Evolutionary conservation across 2,113 vertebrate species (phyloP).

Genomic region (Hypanus sabinus): DNA sequence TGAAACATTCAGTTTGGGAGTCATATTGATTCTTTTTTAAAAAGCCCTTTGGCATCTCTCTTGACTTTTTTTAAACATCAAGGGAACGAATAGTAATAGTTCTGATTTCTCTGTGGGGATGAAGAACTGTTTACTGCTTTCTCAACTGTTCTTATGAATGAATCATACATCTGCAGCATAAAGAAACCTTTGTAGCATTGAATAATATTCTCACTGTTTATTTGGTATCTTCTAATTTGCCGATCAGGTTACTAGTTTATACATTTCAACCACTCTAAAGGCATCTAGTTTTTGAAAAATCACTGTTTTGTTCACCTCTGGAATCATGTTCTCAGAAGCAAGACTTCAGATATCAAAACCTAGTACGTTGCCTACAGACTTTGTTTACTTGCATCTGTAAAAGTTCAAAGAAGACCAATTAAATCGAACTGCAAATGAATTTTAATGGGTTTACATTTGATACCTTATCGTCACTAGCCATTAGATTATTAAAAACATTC

Average conservation of each 20-base stretch:
- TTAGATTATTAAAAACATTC: background rate
- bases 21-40: background rate
- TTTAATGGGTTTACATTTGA: background rate
- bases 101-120: background rate
- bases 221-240: background rate
- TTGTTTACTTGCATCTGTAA: background rate
- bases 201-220: constrained; percentile 16
- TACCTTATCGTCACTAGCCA: background rate
- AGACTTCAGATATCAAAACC: background rate
- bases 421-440: background rate
- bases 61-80: background rate
- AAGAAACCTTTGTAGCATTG: background rate
- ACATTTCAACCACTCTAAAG: background rate
- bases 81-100: background rate
- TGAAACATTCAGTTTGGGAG: background rate
- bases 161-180: background rate
- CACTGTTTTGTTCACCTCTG: background rate
- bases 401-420: background rate
- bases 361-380: background rate
- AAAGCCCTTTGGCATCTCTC: background rate
- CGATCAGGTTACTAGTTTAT: background rate
- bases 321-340: background rate
- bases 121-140: constrained; percentile 20
- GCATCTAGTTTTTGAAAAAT: background rate
- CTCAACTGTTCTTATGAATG: background rate